Percentiles rank a stretch among this genome's conserved stretches.
These are phyloP conservation scores for Metalampra italica DNA, from an alignment of 2,888 invertebrate genomes.

Conservation along the genomic window DNA sequence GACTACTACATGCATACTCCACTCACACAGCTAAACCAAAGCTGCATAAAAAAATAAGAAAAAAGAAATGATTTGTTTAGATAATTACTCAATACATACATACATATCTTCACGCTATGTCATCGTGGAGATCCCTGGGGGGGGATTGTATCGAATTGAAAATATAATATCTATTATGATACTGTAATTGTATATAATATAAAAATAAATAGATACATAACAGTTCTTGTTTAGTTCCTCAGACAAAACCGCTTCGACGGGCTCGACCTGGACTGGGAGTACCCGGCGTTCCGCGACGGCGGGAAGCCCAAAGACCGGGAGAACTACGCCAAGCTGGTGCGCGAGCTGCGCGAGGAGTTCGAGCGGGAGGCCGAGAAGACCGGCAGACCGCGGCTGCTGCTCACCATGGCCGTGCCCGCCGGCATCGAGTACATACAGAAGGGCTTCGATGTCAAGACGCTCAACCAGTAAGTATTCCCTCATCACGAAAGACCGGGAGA, in stretches of 20 bases:
- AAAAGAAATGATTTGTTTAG: too few species aligned
- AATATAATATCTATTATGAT: too few species aligned
- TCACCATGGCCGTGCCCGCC: slow-evolving; percentile 97
- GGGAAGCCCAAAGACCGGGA: slow-evolving; percentile 89
- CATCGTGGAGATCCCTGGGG: too few species aligned
- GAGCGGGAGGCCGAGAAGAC: slow-evolving; percentile 91
- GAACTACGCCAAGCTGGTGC: slow-evolving; percentile 92
- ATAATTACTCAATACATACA: too few species aligned
- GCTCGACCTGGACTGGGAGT: slow-evolving; percentile 95
- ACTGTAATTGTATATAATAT: too few species aligned
- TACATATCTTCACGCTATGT: too few species aligned
- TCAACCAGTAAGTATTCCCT: slow-evolving; percentile 83
- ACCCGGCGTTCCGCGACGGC: slow-evolving; percentile 90
- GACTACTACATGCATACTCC: too few species aligned
- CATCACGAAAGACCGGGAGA: too few species aligned
- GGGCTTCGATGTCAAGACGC: slow-evolving; percentile 92
- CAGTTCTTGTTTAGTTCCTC: slow-evolving; percentile 76
- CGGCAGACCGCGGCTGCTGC: slow-evolving; percentile 85
- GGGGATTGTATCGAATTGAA: too few species aligned
- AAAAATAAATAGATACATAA: too few species aligned
- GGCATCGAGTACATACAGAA: slow-evolving; percentile 95
- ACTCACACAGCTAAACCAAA: too few species aligned
- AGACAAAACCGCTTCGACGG: slow-evolving; percentile 96
- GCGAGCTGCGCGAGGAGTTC: slow-evolving; percentile 93
- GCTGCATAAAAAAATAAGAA: too few species aligned